phyloP scores from a whole-genome alignment of 1,140 invertebrate species.

The Drosophila nannoptera region DNA sequence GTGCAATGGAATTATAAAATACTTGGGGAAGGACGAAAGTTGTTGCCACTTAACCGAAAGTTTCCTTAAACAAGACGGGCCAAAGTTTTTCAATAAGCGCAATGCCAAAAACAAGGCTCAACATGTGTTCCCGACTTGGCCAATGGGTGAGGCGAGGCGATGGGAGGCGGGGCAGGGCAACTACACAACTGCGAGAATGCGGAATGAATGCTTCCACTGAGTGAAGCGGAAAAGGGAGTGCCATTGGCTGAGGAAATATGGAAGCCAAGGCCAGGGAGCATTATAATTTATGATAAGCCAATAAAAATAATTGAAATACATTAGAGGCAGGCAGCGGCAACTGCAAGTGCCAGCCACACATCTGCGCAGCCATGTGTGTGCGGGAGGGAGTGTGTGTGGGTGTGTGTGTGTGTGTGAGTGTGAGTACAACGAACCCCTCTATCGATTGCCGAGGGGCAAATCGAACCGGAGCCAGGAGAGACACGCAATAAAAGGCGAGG shows the following conservation, averaged over 20 bases:
- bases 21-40: conserved; percentile 44
- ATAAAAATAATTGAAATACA: conserved; percentile 73
- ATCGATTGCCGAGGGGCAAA: conserved; percentile 32
- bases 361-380: conserved; percentile 4
- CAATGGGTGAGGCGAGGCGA: conserved; percentile 22
- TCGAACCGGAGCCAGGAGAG: conserved; percentile 37
- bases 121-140: conserved; percentile 34
- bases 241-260: conserved; percentile 38
- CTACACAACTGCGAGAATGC: conserved; percentile 41
- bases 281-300: conserved; percentile 70
- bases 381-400: too few species aligned
- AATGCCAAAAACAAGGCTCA: conserved; percentile 57
- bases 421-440: conserved; percentile 49
- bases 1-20: conserved; percentile 58
- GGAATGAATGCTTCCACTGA: conserved; percentile 10
- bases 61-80: conserved; percentile 40
- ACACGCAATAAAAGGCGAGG: conserved; percentile 53
- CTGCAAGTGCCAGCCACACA: conserved; percentile 15
- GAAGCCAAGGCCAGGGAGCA: conserved; percentile 45
- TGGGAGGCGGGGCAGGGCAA: too few species aligned
- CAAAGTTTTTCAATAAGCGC: conserved; percentile 72
- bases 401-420: background rate
- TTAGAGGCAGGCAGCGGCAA: conserved; percentile 40
- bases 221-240: conserved; percentile 5
- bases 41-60: conserved; percentile 63